These are phyloP conservation scores for Agrochola litura DNA, from an alignment of 2,888 invertebrate genomes.

Conservation along the genomic window DNA sequence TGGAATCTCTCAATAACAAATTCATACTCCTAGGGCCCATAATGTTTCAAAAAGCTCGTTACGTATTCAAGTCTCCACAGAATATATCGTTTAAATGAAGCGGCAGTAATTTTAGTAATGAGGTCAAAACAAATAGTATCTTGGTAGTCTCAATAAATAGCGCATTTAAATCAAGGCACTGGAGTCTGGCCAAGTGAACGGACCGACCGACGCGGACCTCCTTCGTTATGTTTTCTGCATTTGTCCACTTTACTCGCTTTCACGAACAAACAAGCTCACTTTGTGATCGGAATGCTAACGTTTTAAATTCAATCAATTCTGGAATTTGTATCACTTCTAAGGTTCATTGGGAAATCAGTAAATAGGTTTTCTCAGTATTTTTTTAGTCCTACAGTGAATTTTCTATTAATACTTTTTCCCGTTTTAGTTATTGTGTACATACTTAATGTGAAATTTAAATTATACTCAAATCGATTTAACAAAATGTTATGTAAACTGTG, in stretches of 20 bases:
- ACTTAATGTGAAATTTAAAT: not conserved
- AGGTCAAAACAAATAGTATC: constrained; percentile 70
- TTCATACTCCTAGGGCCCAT: not conserved
- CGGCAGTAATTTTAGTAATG: constrained; percentile 62
- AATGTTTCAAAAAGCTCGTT: constrained; percentile 4
- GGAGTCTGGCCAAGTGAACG: constrained; percentile 82
- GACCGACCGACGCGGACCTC: constrained; percentile 69
- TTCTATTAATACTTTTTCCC: not conserved
- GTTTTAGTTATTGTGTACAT: not conserved
- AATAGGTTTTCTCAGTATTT: constrained; percentile 50
- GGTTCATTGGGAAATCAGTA: constrained; percentile 51
- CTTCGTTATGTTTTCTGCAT: constrained; percentile 83
- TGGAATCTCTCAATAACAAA: too few relatives aligned
- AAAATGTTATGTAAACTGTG: not conserved
- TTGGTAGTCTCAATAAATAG: constrained; percentile 77
- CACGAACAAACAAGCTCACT: constrained; percentile 84
- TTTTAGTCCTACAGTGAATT: not conserved
- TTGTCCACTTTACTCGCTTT: constrained; percentile 86
- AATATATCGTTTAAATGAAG: constrained; percentile 43
- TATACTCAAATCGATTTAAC: not conserved
- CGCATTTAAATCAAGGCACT: constrained; percentile 85
- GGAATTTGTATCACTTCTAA: constrained; percentile 62
- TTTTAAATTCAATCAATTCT: constrained; percentile 72
- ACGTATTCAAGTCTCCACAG: constrained; percentile 7
- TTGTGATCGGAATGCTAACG: constrained; percentile 82